Evolutionary conservation across 2,888 invertebrate genomes (phyloP).

Genomic region (Leptinotarsa rubiginosa): DNA sequence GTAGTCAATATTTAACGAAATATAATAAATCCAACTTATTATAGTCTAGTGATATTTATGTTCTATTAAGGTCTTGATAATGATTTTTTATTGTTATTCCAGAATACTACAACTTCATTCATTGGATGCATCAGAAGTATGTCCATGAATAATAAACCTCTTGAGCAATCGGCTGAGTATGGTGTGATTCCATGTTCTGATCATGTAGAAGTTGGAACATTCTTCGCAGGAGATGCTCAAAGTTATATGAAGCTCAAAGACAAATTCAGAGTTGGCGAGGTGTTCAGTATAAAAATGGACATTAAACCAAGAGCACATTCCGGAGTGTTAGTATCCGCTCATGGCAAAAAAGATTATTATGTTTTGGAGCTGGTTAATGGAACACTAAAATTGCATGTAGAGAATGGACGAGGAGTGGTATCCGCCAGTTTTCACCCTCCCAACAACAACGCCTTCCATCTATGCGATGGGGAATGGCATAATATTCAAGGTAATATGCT

Average conservation of each 20-base stretch:
- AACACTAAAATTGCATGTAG: constrained; percentile 83
- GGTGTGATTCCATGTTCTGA: constrained; percentile 84
- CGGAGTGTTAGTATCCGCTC: constrained; percentile 88
- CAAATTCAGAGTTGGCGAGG: constrained; percentile 82
- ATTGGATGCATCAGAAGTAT: constrained; percentile 87
- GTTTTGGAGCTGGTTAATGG: constrained; percentile 91
- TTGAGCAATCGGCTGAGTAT: constrained; percentile 72
- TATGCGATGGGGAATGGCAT: constrained; percentile 98
- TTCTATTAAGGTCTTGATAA: neutral
- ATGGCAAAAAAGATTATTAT: constrained; percentile 85
- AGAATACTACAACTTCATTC: constrained; percentile 73
- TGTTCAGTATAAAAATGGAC: constrained; percentile 84
- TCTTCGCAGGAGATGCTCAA: constrained; percentile 80
- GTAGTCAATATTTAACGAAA: too few relatives aligned
- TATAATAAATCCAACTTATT: too few relatives aligned
- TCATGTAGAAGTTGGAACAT: constrained; percentile 83
- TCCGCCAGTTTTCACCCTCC: constrained; percentile 78
- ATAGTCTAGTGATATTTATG: too few relatives aligned
- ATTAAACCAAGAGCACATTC: constrained; percentile 87
- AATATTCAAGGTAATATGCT: constrained; percentile 76
- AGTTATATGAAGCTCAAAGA: constrained; percentile 80
- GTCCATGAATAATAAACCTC: constrained; percentile 75
- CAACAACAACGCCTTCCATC: constrained; percentile 70
- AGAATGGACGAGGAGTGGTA: constrained; percentile 85
- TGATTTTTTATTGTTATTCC: constrained; percentile 36